These are phyloP conservation scores for Actinernus sp. DNA, from an alignment of 92 coral and sea anemone species.

Conservation along the genomic window DNA sequence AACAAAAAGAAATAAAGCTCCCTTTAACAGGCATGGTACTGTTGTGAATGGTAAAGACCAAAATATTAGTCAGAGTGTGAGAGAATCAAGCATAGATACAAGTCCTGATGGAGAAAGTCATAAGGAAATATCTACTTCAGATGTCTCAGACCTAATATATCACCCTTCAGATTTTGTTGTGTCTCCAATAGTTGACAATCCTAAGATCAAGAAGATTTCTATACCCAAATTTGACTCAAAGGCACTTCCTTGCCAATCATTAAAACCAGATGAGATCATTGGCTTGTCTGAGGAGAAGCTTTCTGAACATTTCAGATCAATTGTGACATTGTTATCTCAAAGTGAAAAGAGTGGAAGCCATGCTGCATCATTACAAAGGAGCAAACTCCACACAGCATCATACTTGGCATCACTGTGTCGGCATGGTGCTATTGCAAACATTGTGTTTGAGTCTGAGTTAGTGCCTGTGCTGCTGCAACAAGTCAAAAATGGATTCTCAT, in stretches of 20 bases:
- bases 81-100: neutral
- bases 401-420: slow-evolving; percentile 87
- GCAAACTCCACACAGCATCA: slow-evolving; percentile 86
- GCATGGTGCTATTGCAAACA: slow-evolving; percentile 86
- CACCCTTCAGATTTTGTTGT: slow-evolving; percentile 92
- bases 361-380: slow-evolving; percentile 76
- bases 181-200: slow-evolving; percentile 91
- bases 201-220: slow-evolving; percentile 83
- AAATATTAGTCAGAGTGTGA: slow-evolving; percentile 2
- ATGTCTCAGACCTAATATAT: slow-evolving; percentile 50
- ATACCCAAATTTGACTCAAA: slow-evolving; percentile 91
- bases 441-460: slow-evolving; percentile 81
- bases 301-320: slow-evolving; percentile 65
- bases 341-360: slow-evolving; percentile 66
- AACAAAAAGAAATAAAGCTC: neutral
- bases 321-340: slow-evolving; percentile 64
- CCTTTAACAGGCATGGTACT: neutral
- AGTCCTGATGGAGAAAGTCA: neutral
- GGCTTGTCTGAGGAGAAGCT: slow-evolving; percentile 67
- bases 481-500: slow-evolving; percentile 87
- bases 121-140: neutral
- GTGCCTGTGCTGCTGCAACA: slow-evolving; percentile 74
- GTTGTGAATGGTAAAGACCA: neutral
- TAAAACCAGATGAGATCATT: slow-evolving; percentile 87
- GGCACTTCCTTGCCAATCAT: slow-evolving; percentile 80